A percentile compares a stretch with the other conserved stretches of the same genome.
Conservation (phyloP, 2,113 vertebrate species). For the Saccopteryx leptura region DNA sequence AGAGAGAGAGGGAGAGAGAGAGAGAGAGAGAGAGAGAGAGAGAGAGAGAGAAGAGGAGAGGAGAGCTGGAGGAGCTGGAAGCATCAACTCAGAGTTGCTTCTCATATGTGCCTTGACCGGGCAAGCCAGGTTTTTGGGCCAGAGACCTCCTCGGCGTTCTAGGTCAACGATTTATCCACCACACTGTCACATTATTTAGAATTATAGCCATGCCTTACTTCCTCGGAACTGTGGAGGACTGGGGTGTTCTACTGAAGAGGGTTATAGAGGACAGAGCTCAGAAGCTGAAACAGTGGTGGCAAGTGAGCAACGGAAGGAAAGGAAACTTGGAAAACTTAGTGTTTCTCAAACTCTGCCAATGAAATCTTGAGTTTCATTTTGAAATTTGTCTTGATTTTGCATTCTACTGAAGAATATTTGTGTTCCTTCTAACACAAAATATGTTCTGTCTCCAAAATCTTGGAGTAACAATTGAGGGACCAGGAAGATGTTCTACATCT, state of each 20-base stretch:
- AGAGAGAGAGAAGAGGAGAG: too few species aligned
- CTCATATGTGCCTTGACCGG: too few species aligned
- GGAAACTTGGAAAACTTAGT: background rate
- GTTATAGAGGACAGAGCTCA: background rate
- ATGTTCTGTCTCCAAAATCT: background rate
- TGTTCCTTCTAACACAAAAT: constrained; percentile 27
- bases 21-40: too few species aligned
- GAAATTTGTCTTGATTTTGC: constrained; percentile 53
- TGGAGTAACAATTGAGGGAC: background rate
- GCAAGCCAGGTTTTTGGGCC: too few species aligned
- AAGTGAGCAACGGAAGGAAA: background rate
- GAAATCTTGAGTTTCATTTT: constrained; percentile 54
- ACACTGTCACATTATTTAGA: background rate
- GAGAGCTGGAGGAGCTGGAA: too few species aligned
- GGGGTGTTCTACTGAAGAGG: background rate
- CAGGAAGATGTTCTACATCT: background rate
- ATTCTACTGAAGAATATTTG: background rate
- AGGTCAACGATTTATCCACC: too few species aligned
- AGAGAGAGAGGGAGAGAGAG: too few species aligned
- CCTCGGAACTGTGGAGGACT: background rate
- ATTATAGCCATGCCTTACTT: background rate
- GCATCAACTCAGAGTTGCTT: too few species aligned
- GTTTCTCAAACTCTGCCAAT: constrained; percentile 32
- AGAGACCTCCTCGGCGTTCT: too few species aligned
- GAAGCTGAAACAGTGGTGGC: background rate